Base-by-base conservation (phyloP, 2,113 vertebrate genomes). In the Carlito syrichta region DNA sequence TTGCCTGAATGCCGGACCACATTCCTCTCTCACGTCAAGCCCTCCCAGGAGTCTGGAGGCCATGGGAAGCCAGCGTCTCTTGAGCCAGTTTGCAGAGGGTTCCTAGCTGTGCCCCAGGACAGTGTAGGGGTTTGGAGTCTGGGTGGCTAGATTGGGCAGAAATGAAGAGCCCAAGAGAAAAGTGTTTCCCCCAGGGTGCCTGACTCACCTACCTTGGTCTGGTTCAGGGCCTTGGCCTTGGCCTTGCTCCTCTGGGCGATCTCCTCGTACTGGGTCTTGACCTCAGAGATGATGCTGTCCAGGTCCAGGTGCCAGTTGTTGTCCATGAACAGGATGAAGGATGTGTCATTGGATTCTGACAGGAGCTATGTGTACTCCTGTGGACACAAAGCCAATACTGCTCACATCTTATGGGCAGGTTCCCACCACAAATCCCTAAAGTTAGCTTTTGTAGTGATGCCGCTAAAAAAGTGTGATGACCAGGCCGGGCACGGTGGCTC, bases 211-310 rank as follows among this genome's bases (percentile, higher is more conserved):
- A 45, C 71, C 77, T 56, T 79, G 77, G 77, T 32, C 77, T 77
- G 86, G 52, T 76, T 62, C 35, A 89, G 56, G 2, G 84, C 84
- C 48, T 98, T 23, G 0, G 71, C 71, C 40, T 73, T 23, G 0
- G 71, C 40, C 11, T 74, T 74, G 23, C 71, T 45, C 89, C 81
- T 98, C 50, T 97, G 97, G 3, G 98, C 98, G 9, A 99, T 98
- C 7, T 98, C 98, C 94, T 99, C 98, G 13, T 99, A 99, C 96
- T 99, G 98, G 5, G 99, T 98, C 86, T 98, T 97, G 96, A 99
- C 71, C 40, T 74, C 40, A 2, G 71, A 1, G 5, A 74, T 74
- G 71, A 74, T 45, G 40, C 71, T 74, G 12, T 45, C 98, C 98
- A 99, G 98, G 98, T 99, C 98, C 78, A 99, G 98, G 92, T 98